These are phyloP conservation scores for Drosophila leonis DNA, from an alignment of 2,888 invertebrate species.

Conservation along the genomic window DNA sequence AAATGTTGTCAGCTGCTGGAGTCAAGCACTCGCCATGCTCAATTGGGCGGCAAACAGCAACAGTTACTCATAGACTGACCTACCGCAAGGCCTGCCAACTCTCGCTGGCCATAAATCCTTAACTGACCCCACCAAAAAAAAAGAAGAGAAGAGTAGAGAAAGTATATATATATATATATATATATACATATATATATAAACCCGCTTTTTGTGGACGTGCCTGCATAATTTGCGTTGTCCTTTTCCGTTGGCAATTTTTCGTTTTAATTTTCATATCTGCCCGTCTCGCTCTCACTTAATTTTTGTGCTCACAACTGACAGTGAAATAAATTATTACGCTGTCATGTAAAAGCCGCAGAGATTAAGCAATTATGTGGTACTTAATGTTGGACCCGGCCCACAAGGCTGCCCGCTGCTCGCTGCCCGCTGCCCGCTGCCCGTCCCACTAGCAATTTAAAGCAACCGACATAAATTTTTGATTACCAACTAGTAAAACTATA, in stretches of 20 bases:
- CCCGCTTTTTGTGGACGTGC: slow-evolving; percentile 67
- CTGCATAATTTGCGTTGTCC: slow-evolving; percentile 81
- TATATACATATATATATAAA: slow-evolving; percentile 52
- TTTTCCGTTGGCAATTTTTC: slow-evolving; percentile 64
- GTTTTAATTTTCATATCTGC: slow-evolving; percentile 71
- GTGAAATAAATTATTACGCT: slow-evolving; percentile 81
- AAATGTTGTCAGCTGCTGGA: slow-evolving; percentile 29
- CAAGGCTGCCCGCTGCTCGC: neutral
- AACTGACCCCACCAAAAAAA: slow-evolving; percentile 54
- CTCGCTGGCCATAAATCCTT: slow-evolving; percentile 63
- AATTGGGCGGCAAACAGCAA: slow-evolving; percentile 47
- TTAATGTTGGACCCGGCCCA: slow-evolving; percentile 71
- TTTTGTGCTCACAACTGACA: slow-evolving; percentile 60
- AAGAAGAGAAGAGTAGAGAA: slow-evolving; percentile 1
- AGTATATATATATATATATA: neutral
- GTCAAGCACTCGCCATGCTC: slow-evolving; percentile 21
- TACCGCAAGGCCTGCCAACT: slow-evolving; percentile 34
- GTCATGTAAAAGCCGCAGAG: slow-evolving; percentile 82
- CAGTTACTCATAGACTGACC: slow-evolving; percentile 42
- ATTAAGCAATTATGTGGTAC: slow-evolving; percentile 82
- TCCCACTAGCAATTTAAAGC: slow-evolving; percentile 45
- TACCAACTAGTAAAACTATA: slow-evolving; percentile 39
- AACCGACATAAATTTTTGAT: slow-evolving; percentile 67
- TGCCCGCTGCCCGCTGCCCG: neutral
- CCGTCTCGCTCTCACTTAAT: slow-evolving; percentile 11